Evolutionary conservation across 1,140 invertebrate species (phyloP).

Genomic region (Trichonephila clavata): DNA sequence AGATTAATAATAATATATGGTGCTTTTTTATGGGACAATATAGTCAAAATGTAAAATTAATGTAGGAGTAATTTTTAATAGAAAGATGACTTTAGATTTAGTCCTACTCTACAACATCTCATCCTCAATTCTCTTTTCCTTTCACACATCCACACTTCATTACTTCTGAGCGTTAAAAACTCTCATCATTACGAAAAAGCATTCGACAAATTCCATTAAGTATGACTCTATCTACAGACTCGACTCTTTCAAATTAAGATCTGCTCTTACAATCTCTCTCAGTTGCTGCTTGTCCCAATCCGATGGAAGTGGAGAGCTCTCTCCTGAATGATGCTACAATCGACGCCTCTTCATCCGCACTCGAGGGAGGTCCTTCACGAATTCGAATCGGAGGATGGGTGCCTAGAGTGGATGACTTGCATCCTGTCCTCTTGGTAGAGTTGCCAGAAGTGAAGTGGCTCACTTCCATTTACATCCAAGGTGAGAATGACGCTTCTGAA

Average conservation of each 20-base stretch:
- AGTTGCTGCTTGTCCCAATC: conserved; percentile 43
- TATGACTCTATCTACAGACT: not conserved
- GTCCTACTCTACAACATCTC: no score
- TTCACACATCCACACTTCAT: no score
- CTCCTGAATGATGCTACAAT: conserved; percentile 37
- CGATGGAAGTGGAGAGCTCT: conserved; percentile 35
- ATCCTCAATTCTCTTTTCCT: no score
- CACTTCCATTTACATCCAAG: conserved; percentile 63
- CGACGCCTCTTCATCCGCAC: conserved; percentile 40
- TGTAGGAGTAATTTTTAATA: no score
- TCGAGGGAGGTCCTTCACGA: conserved; percentile 18
- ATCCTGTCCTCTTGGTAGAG: conserved; percentile 87
- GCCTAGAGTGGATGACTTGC: conserved; percentile 83
- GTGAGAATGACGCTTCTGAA: conserved; percentile 4
- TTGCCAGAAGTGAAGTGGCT: conserved; percentile 79
- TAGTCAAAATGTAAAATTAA: no score
- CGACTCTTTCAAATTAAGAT: not conserved
- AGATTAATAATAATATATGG: no score
- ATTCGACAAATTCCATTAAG: not conserved
- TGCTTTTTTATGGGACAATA: no score
- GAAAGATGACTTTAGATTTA: no score
- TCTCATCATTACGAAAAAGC: not conserved
- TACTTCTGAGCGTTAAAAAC: no score
- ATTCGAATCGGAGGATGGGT: conserved; percentile 84
- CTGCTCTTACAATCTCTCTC: not conserved